These are phyloP conservation scores for Accipiter virgatus DNA, from an alignment of 2,113 vertebrate genomes.

Conservation along the genomic window DNA sequence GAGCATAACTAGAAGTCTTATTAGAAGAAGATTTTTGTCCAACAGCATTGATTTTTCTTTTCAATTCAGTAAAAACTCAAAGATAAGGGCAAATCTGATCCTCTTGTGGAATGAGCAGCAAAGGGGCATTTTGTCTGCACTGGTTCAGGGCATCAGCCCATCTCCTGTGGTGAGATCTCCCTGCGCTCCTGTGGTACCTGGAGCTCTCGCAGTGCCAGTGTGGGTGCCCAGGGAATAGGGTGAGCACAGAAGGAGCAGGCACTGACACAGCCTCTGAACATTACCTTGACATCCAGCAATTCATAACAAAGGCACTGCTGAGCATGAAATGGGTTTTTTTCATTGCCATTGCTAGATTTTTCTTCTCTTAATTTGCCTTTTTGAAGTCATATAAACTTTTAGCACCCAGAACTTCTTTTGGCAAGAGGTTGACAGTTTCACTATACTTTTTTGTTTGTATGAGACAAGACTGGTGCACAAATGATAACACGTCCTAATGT, in stretches of 20 bases:
- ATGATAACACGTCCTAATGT: neutral
- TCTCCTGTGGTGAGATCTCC: neutral
- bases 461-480: neutral
- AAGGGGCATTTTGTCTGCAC: neutral
- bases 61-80: neutral
- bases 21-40: neutral
- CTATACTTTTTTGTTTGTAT: neutral
- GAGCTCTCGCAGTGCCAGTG: accelerated
- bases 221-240: neutral
- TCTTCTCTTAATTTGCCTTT: neutral
- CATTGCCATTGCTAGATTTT: neutral
- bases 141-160: neutral
- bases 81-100: neutral
- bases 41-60: neutral
- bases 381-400: neutral
- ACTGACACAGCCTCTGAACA: neutral
- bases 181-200: neutral
- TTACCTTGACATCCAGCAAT: neutral
- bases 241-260: neutral
- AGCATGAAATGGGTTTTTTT: accelerated
- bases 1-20: neutral
- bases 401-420: neutral
- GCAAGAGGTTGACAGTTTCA: neutral
- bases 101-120: neutral
- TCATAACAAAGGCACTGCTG: accelerated